Evolutionary conservation across 2,888 invertebrate species (phyloP), one percentile per base, ranked within the genome.

Genomic region (Saturnia japonica): DNA sequence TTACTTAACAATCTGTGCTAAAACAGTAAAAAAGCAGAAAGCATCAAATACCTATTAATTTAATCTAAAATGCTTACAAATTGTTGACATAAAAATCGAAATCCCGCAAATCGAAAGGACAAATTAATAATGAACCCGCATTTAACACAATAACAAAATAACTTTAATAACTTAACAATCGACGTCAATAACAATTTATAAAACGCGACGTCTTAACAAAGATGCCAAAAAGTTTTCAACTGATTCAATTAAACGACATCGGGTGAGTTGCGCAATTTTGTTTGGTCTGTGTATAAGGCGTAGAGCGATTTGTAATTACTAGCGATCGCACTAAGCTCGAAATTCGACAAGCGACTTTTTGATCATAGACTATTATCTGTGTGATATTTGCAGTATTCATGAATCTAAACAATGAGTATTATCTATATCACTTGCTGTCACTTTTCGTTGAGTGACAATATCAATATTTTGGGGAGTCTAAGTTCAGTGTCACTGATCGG

Each of bases 151-250:
- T 73, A 74, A 75, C 75, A 72, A 73, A 72, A 71, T 73, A 74
- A 75, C 72, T 71, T 75, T 78, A 77, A 81, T 79, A 78, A 77
- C 74, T 74, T 76, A 78, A 82, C 82, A 85, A 87, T 87, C 79
- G 82, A 81, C 78, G 90, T 90, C 91, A 91, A 88, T 91, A 86
- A 85, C 83, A 90, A 90, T 91, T 85, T 80, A 80, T 73, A 74
- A 73, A 70, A 75, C 74, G 73, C 77, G 81, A 83, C 80, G 78
- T 77, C 75, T 76, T 73, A 79, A 85, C 80, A 78, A 81, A 82
- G 80, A 80, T 77, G 78, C 78, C 75, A 77, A 80, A 80, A 80
- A 78, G 77, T 81, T 79, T 81, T 84, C 84, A 81, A 80, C 83
- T 86, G 86, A 89, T 88, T 87, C 79, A 85, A 86, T 88, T 82